Base-by-base conservation (phyloP, 2,113 vertebrate genomes). In the Lophius piscatorius region DNA sequence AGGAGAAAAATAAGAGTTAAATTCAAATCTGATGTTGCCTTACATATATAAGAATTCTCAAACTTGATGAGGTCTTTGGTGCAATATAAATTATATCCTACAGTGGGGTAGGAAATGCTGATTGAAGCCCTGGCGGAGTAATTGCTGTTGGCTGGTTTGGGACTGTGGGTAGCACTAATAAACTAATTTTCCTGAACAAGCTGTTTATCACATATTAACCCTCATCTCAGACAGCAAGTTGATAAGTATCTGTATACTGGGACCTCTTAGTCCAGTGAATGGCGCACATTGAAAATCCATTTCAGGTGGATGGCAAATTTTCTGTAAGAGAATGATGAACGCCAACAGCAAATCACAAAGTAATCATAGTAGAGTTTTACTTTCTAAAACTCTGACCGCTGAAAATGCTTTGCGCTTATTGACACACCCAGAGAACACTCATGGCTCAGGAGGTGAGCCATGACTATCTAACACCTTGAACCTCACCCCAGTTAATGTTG, bases 291-390 rank as follows among this genome's bases (percentile, higher is more conserved):
- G n/a, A 14, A 24, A 36, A 28, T 26, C 44, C 9, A 35, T 68
- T 61, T 51, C 5, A 70, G 38, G 26, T n/a, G 22, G 5, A 40
- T 51, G 26, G 62, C 8, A 1, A 28, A 51, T 22, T 70, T 11
- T 61, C 31, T 3, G 9, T 23, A 6, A 63, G 29, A 5, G 3
- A 33, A 31, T 48, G 26, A 40, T 56, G 38, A 39, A 60, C 13
- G 23, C 31, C 56, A 64, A 46, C n/a, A 73, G 57, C 28, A 66
- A 56, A 81, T 70, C 29, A 63, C 75, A 52, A 58, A 39, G 44
- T 79, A 80, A 76, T 81, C 76, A 66, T 79, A n/a, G n/a, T 76
- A 81, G 63, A 44, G 65, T 84, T 83, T 76, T 40, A 82, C 47
- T 87, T 82, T 87, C 47, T 66, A 47, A 17, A 49, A 12, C 51